Evolutionary conservation across 2,888 invertebrate species (phyloP).

Genomic region (Xestia ashworthii): DNA sequence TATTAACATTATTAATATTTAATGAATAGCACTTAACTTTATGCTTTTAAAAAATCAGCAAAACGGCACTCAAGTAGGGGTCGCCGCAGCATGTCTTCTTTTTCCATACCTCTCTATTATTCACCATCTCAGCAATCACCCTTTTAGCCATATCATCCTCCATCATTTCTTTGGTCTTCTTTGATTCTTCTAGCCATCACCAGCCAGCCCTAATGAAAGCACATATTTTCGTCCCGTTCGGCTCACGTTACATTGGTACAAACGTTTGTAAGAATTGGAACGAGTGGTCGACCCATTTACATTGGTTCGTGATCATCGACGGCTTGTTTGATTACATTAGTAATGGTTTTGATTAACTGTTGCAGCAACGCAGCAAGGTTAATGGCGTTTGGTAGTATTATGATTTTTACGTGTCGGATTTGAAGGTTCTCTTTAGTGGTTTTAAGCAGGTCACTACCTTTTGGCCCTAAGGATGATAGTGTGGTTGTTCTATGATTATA

Average conservation of each 20-base stretch:
- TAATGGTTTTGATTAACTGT: conserved; percentile 41
- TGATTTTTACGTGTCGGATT: conserved; percentile 15
- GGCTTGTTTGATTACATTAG: conserved; percentile 65
- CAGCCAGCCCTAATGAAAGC: conserved; percentile 59
- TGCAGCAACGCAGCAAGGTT: conserved; percentile 19
- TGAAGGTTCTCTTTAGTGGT: conserved; percentile 2
- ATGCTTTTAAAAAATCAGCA: too few species aligned
- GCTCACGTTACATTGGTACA: conserved; percentile 53
- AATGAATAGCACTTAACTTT: too few species aligned
- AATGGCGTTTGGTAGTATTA: conserved; percentile 10
- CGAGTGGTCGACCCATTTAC: conserved; percentile 67
- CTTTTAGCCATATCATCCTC: neutral
- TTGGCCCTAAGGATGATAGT: neutral
- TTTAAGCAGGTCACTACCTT: neutral
- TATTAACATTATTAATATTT: too few species aligned
- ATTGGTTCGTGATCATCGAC: conserved; percentile 59
- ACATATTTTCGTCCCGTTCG: conserved; percentile 67
- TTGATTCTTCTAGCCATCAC: neutral
- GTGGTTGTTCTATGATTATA: neutral
- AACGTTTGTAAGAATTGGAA: conserved; percentile 68
- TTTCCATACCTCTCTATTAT: neutral
- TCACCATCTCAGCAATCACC: neutral
- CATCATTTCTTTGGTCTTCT: neutral
- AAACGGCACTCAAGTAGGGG: too few species aligned
- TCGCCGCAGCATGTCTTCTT: neutral